Conservation (phyloP, 2,797 vertebrate genomes). For the Anas flavirostris region DNA sequence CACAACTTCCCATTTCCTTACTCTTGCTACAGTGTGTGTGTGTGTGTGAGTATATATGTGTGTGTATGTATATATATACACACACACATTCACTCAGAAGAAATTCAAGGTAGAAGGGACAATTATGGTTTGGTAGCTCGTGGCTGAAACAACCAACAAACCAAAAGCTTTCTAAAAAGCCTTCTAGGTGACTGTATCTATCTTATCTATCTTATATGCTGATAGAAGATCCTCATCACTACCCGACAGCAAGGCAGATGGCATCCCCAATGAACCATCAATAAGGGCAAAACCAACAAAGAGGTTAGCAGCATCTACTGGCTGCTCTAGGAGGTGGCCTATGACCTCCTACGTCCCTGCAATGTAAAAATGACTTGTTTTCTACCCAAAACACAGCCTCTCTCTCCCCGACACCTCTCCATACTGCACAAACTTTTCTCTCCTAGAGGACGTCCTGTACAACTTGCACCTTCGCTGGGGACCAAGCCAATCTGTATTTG, state of each 20-base stretch:
- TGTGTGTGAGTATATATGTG: background rate
- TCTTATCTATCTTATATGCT: background rate
- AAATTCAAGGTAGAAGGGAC: background rate
- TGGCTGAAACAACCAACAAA: background rate
- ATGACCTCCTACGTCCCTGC: too few species aligned
- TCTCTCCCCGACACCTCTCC: too few species aligned
- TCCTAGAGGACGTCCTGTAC: too few species aligned
- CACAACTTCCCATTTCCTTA: background rate
- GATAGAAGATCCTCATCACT: background rate
- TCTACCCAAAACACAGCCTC: too few species aligned
- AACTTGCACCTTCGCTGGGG: too few species aligned
- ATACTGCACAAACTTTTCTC: too few species aligned
- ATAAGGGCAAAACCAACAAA: too few species aligned
- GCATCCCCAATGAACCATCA: too few species aligned
- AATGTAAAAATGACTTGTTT: too few species aligned
- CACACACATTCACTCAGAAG: background rate
- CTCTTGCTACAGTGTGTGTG: background rate
- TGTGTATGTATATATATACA: too few species aligned
- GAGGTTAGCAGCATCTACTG: too few species aligned
- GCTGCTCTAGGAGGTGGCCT: too few species aligned
- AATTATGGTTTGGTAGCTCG: background rate
- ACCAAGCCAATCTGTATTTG: background rate
- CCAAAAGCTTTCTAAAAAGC: background rate
- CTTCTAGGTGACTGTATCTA: background rate
- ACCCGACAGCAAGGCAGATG: background rate